These are phyloP conservation scores for Kradibia gibbosae DNA, from an alignment of 1,140 invertebrate species.

Conservation along the genomic window DNA sequence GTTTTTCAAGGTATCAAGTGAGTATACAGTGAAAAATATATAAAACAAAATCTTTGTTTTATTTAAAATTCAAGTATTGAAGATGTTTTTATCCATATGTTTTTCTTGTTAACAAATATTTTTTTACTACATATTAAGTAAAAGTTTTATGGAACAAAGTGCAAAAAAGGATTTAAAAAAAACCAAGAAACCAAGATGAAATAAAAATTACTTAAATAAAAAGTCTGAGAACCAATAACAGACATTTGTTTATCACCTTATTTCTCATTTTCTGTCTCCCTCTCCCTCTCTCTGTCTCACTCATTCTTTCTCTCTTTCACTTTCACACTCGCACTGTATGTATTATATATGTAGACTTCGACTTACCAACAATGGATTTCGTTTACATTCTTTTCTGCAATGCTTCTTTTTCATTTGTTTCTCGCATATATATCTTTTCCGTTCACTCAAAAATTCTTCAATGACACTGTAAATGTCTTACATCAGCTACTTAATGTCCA, in stretches of 20 bases:
- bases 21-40: neutral
- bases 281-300: neutral
- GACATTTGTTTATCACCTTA: conserved; percentile 54
- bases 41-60: conserved; percentile 29
- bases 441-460: conserved; percentile 29
- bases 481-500: conserved; percentile 50
- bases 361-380: conserved; percentile 40
- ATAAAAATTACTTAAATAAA: conserved; percentile 32
- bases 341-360: too few relatives aligned
- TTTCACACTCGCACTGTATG: too few relatives aligned
- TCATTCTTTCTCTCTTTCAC: neutral
- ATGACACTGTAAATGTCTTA: conserved; percentile 18
- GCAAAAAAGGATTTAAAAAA: conserved; percentile 48
- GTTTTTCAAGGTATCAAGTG: too few relatives aligned
- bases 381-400: conserved; percentile 21
- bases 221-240: conserved; percentile 54
- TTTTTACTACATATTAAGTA: conserved; percentile 18
- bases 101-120: conserved; percentile 36
- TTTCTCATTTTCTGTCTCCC: neutral
- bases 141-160: neutral
- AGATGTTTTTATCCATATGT: conserved; percentile 44
- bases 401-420: conserved; percentile 18
- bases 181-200: conserved; percentile 26
- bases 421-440: neutral
- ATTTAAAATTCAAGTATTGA: too few relatives aligned